Evolutionary conservation across 1,140 invertebrate genomes (phyloP).

Genomic region (Mactra quadrangularis): DNA sequence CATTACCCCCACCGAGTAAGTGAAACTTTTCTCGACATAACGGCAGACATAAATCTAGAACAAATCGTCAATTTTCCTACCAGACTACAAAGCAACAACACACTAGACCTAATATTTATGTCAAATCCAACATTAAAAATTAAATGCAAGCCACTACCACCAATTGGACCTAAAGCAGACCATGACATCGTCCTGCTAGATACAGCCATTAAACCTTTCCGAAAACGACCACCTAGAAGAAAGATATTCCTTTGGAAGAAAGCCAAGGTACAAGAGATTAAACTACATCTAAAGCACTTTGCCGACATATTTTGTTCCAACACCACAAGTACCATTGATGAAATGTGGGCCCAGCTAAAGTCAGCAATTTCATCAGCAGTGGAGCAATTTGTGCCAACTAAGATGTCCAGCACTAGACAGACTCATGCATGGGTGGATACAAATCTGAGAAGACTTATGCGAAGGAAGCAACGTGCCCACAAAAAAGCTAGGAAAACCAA

Average conservation of each 20-base stretch:
- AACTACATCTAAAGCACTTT: constrained; percentile 4
- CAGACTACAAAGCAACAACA: constrained; percentile 11
- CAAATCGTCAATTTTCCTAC: constrained; percentile 45
- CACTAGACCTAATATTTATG: constrained; percentile 20
- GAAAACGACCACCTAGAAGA: background rate
- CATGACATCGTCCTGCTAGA: constrained; percentile 3
- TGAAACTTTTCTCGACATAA: background rate
- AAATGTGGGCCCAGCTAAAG: constrained; percentile 14
- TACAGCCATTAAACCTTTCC: background rate
- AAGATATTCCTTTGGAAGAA: constrained; percentile 25
- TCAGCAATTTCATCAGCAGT: background rate
- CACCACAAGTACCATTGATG: background rate
- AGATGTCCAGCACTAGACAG: constrained; percentile 22
- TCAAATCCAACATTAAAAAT: background rate
- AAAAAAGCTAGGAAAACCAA: background rate
- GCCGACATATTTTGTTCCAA: background rate
- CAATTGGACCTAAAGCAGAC: background rate
- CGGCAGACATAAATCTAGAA: background rate
- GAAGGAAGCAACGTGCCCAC: background rate
- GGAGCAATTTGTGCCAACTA: too few species aligned
- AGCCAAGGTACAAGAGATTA: constrained; percentile 2
- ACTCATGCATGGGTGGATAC: constrained; percentile 17
- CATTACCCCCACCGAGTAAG: background rate
- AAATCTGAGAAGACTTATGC: background rate
- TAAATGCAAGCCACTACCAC: constrained; percentile 8